phyloP scores from a whole-genome alignment of 2,113 vertebrate genomes.

The Pelobates fuscus region DNA sequence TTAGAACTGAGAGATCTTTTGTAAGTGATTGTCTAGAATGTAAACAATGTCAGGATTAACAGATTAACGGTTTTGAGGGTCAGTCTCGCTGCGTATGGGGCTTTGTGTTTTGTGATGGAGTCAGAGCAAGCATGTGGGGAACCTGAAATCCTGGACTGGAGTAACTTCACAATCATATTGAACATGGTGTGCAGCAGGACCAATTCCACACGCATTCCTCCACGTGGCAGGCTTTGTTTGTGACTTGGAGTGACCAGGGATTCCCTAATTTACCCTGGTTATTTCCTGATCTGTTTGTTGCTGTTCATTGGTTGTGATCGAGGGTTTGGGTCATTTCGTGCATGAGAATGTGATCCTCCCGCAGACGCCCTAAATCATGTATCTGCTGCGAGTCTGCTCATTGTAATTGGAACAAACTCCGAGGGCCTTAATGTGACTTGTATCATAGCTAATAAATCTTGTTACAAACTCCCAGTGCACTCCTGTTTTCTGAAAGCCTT shows the following conservation, averaged over 20 bases:
- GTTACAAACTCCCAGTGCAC: constrained; percentile 43
- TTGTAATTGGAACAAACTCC: constrained; percentile 90
- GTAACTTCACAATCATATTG: neutral
- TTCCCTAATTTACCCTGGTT: constrained; percentile 76
- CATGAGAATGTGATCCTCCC: constrained; percentile 75
- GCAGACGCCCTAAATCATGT: constrained; percentile 66
- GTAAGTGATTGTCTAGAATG: constrained; percentile 16
- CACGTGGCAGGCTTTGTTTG: constrained; percentile 69
- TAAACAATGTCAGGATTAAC: constrained; percentile 5
- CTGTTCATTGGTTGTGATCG: constrained; percentile 64
- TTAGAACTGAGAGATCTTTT: constrained; percentile 11
- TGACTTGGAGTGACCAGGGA: constrained; percentile 80
- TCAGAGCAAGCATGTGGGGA: neutral
- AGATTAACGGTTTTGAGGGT: neutral
- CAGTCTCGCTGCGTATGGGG: neutral
- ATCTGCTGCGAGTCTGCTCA: constrained; percentile 86
- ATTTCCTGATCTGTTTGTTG: constrained; percentile 75
- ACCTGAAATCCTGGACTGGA: neutral
- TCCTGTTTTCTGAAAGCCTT: neutral
- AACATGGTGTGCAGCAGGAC: constrained; percentile 27
- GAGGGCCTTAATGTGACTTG: constrained; percentile 91
- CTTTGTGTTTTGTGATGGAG: constrained; percentile 6
- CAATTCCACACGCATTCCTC: constrained; percentile 76
- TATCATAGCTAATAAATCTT: constrained; percentile 96
- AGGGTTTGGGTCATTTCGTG: constrained; percentile 76